A percentile compares a stretch with the other conserved stretches of the same genome.
These are phyloP conservation scores for Xyrauchen texanus DNA, from an alignment of 2,113 vertebrate species.

Conservation along the genomic window DNA sequence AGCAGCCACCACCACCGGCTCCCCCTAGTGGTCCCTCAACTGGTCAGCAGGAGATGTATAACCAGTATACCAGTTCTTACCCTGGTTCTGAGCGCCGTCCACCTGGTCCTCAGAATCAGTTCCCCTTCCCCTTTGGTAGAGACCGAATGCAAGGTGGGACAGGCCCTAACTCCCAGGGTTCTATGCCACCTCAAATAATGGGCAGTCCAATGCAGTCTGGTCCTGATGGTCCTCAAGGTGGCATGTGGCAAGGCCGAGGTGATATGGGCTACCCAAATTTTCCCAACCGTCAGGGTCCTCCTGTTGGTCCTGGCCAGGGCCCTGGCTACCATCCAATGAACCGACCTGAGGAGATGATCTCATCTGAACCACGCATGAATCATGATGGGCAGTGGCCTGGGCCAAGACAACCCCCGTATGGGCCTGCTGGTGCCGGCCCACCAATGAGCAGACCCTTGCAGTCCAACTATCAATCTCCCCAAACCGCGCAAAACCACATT, in stretches of 20 bases:
- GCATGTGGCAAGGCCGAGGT: constrained; percentile 91
- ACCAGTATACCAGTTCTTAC: constrained; percentile 87
- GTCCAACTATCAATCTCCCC: constrained; percentile 88
- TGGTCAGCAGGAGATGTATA: constrained; percentile 90
- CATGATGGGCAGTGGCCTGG: constrained; percentile 91
- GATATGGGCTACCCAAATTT: constrained; percentile 90
- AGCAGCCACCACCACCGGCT: constrained; percentile 77
- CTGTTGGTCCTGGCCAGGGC: constrained; percentile 82
- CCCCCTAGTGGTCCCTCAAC: constrained; percentile 81
- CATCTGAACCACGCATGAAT: constrained; percentile 93
- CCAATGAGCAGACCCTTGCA: constrained; percentile 88
- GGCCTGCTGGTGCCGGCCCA: constrained; percentile 83
- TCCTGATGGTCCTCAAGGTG: constrained; percentile 86
- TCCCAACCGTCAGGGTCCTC: constrained; percentile 81
- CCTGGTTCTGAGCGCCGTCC: constrained; percentile 83
- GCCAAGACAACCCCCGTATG: constrained; percentile 86
- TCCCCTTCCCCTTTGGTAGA: constrained; percentile 94
- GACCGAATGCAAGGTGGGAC: constrained; percentile 86
- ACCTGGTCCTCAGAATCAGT: constrained; percentile 89
- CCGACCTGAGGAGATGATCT: constrained; percentile 93
- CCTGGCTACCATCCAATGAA: constrained; percentile 87
- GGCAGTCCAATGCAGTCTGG: constrained; percentile 82
- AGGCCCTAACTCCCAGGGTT: constrained; percentile 84
- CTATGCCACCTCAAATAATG: constrained; percentile 91
- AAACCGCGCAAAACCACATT: constrained; percentile 99